These are phyloP conservation scores for Neelides folsomi DNA, from an alignment of 2,888 invertebrate genomes.

Conservation along the genomic window DNA sequence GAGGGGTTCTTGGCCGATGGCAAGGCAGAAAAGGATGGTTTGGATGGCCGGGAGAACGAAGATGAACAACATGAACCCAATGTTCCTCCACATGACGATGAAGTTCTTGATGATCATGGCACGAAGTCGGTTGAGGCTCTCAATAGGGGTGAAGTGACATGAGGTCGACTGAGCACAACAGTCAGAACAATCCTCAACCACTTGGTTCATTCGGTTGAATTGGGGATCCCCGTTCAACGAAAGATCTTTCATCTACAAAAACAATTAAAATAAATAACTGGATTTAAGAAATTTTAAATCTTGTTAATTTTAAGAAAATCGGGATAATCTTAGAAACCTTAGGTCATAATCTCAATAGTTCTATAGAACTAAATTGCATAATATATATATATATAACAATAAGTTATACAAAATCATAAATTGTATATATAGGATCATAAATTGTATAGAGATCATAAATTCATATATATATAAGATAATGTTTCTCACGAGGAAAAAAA, in stretches of 20 bases:
- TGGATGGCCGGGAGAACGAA: slow-evolving; percentile 88
- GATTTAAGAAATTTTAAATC: no score
- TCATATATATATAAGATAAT: no score
- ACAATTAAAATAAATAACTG: neutral
- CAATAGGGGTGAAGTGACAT: slow-evolving; percentile 18
- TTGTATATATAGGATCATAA: no score
- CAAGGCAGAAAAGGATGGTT: slow-evolving; percentile 82
- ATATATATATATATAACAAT: no score
- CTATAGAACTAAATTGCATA: neutral
- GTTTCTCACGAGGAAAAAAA: no score
- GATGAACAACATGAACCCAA: slow-evolving; percentile 84
- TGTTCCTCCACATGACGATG: slow-evolving; percentile 80
- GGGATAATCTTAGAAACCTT: neutral
- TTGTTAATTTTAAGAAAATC: no score
- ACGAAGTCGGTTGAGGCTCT: slow-evolving; percentile 35
- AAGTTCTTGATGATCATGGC: slow-evolving; percentile 78
- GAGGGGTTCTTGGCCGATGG: slow-evolving; percentile 75
- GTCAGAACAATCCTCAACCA: slow-evolving; percentile 23
- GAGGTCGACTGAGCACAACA: slow-evolving; percentile 15
- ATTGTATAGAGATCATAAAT: no score
- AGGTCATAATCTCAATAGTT: neutral
- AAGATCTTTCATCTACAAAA: neutral
- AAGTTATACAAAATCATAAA: no score
- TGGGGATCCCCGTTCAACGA: neutral
- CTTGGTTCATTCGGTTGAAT: slow-evolving; percentile 12